Percentiles rank a stretch among this genome's conserved stretches.
Conservation (phyloP, 2,797 vertebrate genomes). For the Sphenodon punctatus region DNA sequence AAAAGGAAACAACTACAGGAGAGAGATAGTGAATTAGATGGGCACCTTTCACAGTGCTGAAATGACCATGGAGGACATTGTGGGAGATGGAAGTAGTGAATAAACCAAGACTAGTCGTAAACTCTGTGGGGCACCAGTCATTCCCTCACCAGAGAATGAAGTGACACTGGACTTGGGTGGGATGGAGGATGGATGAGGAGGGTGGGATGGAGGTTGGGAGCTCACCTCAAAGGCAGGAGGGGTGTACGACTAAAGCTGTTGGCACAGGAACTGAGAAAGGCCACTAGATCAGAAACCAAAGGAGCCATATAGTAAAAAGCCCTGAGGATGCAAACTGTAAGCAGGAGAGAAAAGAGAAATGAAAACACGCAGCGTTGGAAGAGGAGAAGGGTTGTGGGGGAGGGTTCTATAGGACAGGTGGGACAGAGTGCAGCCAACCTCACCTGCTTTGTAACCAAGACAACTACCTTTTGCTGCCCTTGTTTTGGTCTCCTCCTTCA, state of each 20-base stretch:
- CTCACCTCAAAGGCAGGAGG: slow-evolving; percentile 99
- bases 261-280: slow-evolving; percentile 97
- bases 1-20: background rate
- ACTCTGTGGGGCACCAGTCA: background rate
- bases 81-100: slow-evolving; percentile 12
- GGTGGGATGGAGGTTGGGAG: slow-evolving; percentile 52
- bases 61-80: background rate
- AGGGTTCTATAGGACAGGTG: no score
- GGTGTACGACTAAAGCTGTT: slow-evolving; percentile 91
- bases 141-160: background rate
- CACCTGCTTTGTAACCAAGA: background rate
- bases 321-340: slow-evolving; percentile 85
- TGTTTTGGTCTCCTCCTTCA: background rate
- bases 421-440: background rate
- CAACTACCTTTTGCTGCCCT: no score
- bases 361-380: slow-evolving; percentile 30
- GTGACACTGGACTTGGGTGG: background rate
- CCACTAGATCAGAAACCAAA: slow-evolving; percentile 99
- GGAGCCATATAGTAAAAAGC: slow-evolving; percentile 99
- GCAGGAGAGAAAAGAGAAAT: slow-evolving; percentile 72
- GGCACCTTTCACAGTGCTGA: background rate
- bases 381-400: slow-evolving; percentile 72
- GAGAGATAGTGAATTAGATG: background rate
- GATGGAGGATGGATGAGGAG: background rate
- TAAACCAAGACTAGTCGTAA: slow-evolving; percentile 12